Evolutionary conservation across 2,113 vertebrate genomes (phyloP).

Genomic region (Chaetura pelagica): DNA sequence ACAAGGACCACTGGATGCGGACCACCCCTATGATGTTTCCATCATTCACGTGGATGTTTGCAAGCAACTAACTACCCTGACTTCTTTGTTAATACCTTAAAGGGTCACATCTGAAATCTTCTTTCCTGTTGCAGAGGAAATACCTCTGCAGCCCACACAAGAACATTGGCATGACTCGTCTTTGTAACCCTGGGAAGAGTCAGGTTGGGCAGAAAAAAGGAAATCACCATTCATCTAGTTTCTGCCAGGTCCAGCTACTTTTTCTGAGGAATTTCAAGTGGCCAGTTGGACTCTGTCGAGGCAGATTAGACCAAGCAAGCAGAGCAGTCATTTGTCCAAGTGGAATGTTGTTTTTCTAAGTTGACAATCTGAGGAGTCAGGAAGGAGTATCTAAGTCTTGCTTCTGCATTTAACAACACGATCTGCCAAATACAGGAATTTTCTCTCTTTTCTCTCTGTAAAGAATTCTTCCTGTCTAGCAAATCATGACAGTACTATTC

Average conservation of each 20-base stretch:
- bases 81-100: neutral
- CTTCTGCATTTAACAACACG: neutral
- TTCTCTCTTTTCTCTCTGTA: neutral
- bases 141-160: neutral
- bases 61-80: neutral
- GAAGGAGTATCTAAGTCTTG: neutral
- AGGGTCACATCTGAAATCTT: neutral
- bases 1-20: neutral
- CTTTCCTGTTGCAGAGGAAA: neutral
- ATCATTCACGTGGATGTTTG: neutral
- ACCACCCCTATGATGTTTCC: neutral
- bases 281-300: neutral
- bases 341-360: neutral
- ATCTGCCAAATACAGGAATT: neutral
- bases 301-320: neutral
- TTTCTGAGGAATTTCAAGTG: neutral
- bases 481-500: neutral
- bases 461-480: neutral
- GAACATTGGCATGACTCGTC: neutral
- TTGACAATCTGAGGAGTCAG: neutral
- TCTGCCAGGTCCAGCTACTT: neutral
- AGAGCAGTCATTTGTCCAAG: neutral
- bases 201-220: neutral
- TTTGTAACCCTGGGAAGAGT: neutral
- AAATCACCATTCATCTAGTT: neutral